Conservation (phyloP, 2,113 vertebrate species). For the Asarcornis scutulata region DNA sequence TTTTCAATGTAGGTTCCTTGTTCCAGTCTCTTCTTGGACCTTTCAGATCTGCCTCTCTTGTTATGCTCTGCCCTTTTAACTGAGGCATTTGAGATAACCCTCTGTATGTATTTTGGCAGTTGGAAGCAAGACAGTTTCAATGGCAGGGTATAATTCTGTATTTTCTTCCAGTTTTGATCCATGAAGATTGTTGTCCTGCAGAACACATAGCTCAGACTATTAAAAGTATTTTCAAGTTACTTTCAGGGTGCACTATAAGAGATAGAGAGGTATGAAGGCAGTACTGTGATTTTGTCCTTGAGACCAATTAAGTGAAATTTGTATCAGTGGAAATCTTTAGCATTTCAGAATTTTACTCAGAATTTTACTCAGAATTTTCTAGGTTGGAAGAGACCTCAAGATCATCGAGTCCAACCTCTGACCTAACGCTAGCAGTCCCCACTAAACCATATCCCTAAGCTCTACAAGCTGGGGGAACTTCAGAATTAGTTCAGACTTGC, state of each 20-base stretch:
- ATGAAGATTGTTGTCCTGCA: constrained; percentile 13
- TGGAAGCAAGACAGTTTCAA: neutral
- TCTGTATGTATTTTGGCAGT: neutral
- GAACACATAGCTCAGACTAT: neutral
- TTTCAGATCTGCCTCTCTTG: constrained; percentile 8
- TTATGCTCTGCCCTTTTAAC: constrained; percentile 40
- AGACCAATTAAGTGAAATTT: neutral
- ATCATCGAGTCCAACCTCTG: too few species aligned
- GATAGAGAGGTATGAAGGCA: neutral
- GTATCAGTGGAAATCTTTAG: neutral
- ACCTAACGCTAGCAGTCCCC: too few species aligned
- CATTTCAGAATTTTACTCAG: too few species aligned
- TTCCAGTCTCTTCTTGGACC: constrained; percentile 24
- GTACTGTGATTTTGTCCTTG: neutral
- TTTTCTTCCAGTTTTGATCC: constrained; percentile 2
- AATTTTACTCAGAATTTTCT: too few species aligned
- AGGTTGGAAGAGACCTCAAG: too few species aligned
- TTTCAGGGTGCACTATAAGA: neutral
- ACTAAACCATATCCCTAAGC: too few species aligned
- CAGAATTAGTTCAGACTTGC: neutral
- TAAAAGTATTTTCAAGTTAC: neutral
- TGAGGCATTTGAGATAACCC: constrained; percentile 23
- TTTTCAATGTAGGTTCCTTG: neutral
- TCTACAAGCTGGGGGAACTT: neutral
- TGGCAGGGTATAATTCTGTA: constrained; percentile 28